Evolutionary conservation across 1,140 invertebrate genomes (phyloP), one percentile per base, ranked within the genome.

Genomic region (Pseudomyrmex gracilis): DNA sequence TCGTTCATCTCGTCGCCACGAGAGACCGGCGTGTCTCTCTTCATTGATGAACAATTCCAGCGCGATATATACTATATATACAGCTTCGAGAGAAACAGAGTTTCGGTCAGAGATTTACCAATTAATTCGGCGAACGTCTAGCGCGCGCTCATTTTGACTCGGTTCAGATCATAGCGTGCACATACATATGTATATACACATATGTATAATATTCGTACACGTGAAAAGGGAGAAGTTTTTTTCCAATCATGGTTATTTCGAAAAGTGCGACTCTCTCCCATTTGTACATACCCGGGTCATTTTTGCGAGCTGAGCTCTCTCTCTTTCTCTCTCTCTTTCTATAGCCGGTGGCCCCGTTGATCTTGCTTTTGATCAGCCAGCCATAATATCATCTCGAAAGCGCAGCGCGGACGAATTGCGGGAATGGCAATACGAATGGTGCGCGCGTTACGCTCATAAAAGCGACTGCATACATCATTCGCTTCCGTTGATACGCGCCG

Each of bases 21-120:
- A 34, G 34, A 34, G 34, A 47, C 53, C 66, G 68, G 53, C 85
- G 78, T 78, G 34, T 34, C 34, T 34, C 34, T 34, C 67, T 58
- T 58, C 55, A 87, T 84, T 63, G 66, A 87, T 76, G 58, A 82
- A 49, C 71, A 86, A 64, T 71, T 61, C 63, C 58, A 74, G 34
- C 60, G 67, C 55, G 49, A 78, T 68, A 71, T 55, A 7, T 34
- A n/a, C n/a, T n/a, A n/a, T n/a, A n/a, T n/a, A n/a, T n/a, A n/a
- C n/a, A 64, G 83, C 63, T 85, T 71, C 45, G 60, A 63, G 58
- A 43, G 61, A 64, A 66, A 34, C 12, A 76, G 51, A 71, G 70
- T 82, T 85, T 71, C 58, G 71, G 53, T 70, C 66, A 71, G 76
- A 80, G n/a, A n/a, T 80, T 61, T 68, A 71, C 53, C 76, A 71